phyloP scores from a whole-genome alignment of 1,140 invertebrate genomes.

The Macrotrachela quadricornifera region DNA sequence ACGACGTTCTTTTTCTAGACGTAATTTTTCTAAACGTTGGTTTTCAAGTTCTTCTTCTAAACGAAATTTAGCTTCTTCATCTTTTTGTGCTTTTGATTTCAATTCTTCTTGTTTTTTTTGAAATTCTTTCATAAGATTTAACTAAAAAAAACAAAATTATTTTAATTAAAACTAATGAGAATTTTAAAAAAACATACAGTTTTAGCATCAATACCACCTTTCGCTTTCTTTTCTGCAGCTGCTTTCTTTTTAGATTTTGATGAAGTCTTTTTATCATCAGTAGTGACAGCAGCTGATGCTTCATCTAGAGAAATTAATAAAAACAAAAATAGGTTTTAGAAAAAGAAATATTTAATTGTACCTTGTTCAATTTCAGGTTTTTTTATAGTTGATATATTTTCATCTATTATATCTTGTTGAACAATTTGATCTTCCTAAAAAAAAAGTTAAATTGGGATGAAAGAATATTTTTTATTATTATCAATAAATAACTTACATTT shows the following conservation, averaged over 20 bases:
- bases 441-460: too few species aligned
- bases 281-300: background rate
- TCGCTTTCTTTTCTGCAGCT: conserved; percentile 15
- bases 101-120: conserved; percentile 23
- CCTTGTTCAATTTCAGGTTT: too few species aligned
- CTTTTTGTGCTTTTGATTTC: conserved; percentile 42
- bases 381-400: too few species aligned
- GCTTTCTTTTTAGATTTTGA: conserved; percentile 9
- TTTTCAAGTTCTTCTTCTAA: conserved; percentile 40
- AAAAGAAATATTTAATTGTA: too few species aligned
- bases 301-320: background rate
- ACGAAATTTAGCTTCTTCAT: conserved; percentile 58
- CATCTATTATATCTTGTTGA: too few species aligned
- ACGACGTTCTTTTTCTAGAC: conserved; percentile 44
- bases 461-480: too few species aligned
- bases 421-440: too few species aligned
- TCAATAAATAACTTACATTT: too few species aligned
- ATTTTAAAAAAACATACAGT: background rate
- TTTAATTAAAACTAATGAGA: conserved; percentile 7
- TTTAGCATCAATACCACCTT: conserved; percentile 10
- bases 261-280: background rate
- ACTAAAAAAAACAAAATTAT: background rate
- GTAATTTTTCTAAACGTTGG: conserved; percentile 16
- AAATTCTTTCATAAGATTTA: background rate
- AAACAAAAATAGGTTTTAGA: too few species aligned